Percentiles rank a stretch among this genome's conserved stretches.
These are phyloP conservation scores for Drosophila fuyamai DNA, from an alignment of 1,140 invertebrate species.

Conservation along the genomic window DNA sequence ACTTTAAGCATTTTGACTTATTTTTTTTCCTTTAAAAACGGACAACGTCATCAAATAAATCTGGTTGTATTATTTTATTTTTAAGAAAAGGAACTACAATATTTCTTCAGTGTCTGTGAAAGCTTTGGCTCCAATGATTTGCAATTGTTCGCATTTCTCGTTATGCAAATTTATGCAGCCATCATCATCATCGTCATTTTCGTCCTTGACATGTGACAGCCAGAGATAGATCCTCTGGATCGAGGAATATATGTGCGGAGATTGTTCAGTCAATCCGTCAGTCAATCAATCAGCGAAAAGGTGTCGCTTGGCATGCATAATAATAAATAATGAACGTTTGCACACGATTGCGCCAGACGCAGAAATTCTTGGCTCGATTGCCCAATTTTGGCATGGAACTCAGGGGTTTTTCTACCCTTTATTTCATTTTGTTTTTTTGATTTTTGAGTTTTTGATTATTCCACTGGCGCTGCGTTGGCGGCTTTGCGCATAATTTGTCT, in stretches of 20 bases:
- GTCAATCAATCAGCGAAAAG: slow-evolving; percentile 17
- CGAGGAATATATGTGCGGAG: background rate
- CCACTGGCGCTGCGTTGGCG: slow-evolving; percentile 30
- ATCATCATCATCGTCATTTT: background rate
- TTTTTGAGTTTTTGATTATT: slow-evolving; percentile 24
- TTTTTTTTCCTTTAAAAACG: no score
- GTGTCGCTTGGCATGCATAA: slow-evolving; percentile 32
- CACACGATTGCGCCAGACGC: slow-evolving; percentile 1
- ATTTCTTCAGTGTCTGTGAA: background rate
- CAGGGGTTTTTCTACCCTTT: slow-evolving; percentile 14
- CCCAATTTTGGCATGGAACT: slow-evolving; percentile 8
- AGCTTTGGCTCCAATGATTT: slow-evolving; percentile 14
- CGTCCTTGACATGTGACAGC: slow-evolving; percentile 55
- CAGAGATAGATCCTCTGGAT: slow-evolving; percentile 5
- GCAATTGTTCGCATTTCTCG: slow-evolving; percentile 50
- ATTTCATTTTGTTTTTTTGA: background rate
- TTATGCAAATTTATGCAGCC: slow-evolving; percentile 60
- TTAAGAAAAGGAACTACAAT: background rate
- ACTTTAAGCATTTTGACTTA: no score
- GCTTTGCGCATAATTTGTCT: slow-evolving; percentile 63
- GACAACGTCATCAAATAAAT: no score
- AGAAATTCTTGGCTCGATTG: slow-evolving; percentile 26
- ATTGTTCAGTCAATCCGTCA: slow-evolving; percentile 23
- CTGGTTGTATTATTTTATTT: no score
- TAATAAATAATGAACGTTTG: slow-evolving; percentile 4